Conservation (phyloP, 2,888 invertebrate genomes). For the Chelonus formosanus region DNA sequence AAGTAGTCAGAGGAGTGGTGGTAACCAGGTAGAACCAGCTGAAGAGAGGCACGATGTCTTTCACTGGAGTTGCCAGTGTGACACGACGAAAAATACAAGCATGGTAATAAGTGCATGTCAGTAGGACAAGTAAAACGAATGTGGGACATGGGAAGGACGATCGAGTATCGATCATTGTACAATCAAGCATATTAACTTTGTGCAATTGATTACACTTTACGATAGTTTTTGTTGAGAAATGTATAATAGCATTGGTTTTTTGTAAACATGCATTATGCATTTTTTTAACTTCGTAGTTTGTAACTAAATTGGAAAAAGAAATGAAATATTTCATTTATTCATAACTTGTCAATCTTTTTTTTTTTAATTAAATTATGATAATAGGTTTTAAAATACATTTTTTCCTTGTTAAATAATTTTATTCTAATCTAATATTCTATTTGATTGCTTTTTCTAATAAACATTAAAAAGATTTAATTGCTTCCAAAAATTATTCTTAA, state of each 20-base stretch:
- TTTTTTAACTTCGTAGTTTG: too few relatives aligned
- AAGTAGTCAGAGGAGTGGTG: conserved; percentile 27
- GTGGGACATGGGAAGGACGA: conserved; percentile 37
- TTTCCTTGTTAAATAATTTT: too few relatives aligned
- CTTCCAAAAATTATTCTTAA: too few relatives aligned
- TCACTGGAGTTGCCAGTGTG: conserved; percentile 21
- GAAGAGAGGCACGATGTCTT: conserved; percentile 28
- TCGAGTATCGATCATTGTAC: conserved; percentile 42
- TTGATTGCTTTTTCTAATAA: too few relatives aligned
- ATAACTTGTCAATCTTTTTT: not conserved
- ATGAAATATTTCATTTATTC: not conserved
- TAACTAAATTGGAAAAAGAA: not conserved
- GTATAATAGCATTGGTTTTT: too few relatives aligned
- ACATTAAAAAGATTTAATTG: too few relatives aligned
- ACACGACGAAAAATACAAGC: conserved; percentile 27
- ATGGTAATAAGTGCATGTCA: conserved; percentile 33
- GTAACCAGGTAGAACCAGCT: conserved; percentile 18
- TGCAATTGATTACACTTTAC: not conserved
- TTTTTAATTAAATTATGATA: not conserved
- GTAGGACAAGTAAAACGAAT: conserved; percentile 37
- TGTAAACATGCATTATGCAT: too few relatives aligned
- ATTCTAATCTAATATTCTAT: too few relatives aligned
- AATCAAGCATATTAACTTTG: conserved; percentile 5
- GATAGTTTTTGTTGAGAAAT: too few relatives aligned
- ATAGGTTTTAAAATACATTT: not conserved